A percentile compares a stretch with the other conserved stretches of the same genome.
Conservation (phyloP, 1,140 invertebrate species). For the Meloidogyne floridensis region DNA sequence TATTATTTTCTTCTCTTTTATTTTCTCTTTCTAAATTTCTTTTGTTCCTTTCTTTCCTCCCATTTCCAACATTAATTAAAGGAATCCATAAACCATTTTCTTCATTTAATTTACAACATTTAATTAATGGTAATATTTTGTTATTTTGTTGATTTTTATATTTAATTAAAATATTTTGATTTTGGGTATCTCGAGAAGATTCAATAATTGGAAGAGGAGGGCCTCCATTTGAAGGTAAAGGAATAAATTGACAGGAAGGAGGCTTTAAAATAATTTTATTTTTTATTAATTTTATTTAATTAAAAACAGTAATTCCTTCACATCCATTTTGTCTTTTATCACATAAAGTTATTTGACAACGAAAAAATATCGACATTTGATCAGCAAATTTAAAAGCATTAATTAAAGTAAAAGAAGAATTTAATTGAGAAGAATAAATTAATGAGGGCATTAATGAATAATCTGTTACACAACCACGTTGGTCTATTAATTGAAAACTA, state of each 20-base stretch:
- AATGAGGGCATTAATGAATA: slow-evolving; percentile 40
- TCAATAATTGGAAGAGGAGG: slow-evolving; percentile 30
- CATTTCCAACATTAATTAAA: slow-evolving; percentile 7
- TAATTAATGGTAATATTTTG: neutral
- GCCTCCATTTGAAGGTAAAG: slow-evolving; percentile 34
- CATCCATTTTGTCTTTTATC: slow-evolving; percentile 49
- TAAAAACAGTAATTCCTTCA: slow-evolving; percentile 52
- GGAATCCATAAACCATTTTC: slow-evolving; percentile 11
- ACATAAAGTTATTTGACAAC: slow-evolving; percentile 55
- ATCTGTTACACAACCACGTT: slow-evolving; percentile 53
- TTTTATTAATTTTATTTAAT: neutral
- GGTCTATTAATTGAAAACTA: slow-evolving; percentile 48
- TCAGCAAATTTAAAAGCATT: slow-evolving; percentile 57
- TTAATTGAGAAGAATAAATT: slow-evolving; percentile 40
- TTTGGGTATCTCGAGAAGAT: slow-evolving; percentile 12
- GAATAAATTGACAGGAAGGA: slow-evolving; percentile 30
- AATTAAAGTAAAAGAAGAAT: slow-evolving; percentile 47
- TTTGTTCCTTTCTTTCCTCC: neutral
- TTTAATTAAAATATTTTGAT: slow-evolving; percentile 8
- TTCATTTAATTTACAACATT: slow-evolving; percentile 7
- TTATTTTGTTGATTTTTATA: neutral
- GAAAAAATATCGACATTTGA: slow-evolving; percentile 55
- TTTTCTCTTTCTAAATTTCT: neutral
- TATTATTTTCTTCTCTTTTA: neutral
- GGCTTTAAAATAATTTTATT: slow-evolving; percentile 18